phyloP scores from a whole-genome alignment of 2,888 invertebrate species.

The Gymnocheta viridis region DNA sequence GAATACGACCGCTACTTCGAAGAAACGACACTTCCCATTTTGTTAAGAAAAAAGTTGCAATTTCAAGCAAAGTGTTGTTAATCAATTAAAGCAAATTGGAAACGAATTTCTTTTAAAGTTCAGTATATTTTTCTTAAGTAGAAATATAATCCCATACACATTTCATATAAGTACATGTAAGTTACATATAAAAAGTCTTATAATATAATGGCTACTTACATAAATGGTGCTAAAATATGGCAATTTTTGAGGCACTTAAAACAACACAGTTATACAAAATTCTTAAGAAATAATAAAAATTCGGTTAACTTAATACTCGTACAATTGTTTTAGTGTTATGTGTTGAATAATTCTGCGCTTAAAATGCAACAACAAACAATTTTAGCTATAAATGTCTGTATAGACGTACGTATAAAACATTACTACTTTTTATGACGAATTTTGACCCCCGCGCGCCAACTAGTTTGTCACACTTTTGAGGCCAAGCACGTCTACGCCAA shows the following conservation, averaged over 20 bases:
- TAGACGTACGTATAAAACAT: background rate
- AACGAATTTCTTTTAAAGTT: too few relatives aligned
- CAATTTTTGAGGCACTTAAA: constrained; percentile 3
- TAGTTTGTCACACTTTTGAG: constrained; percentile 80
- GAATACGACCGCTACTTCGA: too few relatives aligned
- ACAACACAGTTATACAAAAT: constrained; percentile 8
- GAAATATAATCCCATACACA: too few relatives aligned
- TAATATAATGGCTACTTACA: background rate
- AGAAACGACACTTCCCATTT: too few relatives aligned
- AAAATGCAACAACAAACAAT: background rate
- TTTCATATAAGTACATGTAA: too few relatives aligned
- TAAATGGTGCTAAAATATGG: constrained; percentile 25
- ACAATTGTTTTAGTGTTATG: constrained; percentile 1
- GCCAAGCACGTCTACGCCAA: constrained; percentile 72
- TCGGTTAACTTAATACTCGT: constrained; percentile 19
- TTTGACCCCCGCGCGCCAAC: constrained; percentile 72
- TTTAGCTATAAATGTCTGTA: constrained; percentile 20
- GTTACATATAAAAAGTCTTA: constrained; percentile 17
- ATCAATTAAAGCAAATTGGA: too few relatives aligned
- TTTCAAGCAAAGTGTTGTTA: too few relatives aligned
- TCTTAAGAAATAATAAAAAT: constrained; percentile 48
- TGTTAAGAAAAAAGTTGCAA: too few relatives aligned
- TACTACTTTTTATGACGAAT: constrained; percentile 54
- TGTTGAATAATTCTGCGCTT: background rate
- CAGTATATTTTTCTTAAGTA: too few relatives aligned